Evolutionary conservation across 2,113 vertebrate genomes (phyloP).

Genomic region (Chloropsis cyanopogon): DNA sequence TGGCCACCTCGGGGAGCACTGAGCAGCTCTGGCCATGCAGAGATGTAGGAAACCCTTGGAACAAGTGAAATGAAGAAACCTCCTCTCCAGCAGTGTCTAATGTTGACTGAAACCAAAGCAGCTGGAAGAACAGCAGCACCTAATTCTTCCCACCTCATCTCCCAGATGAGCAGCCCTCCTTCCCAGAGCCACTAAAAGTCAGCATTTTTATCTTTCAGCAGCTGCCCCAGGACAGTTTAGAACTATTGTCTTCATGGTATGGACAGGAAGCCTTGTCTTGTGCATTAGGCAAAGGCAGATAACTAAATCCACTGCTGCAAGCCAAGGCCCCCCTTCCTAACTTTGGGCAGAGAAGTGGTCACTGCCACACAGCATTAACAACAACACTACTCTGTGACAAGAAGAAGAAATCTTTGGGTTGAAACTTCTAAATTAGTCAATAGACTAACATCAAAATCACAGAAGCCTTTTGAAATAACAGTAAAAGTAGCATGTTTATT

Average conservation of each 20-base stretch:
- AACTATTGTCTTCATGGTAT: neutral
- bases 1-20: accelerated
- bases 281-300: neutral
- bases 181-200: neutral
- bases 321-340: neutral
- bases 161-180: accelerated
- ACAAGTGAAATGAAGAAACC: neutral
- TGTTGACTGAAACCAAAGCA: neutral
- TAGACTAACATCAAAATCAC: neutral
- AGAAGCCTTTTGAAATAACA: neutral
- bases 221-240: neutral
- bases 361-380: accelerated
- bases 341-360: neutral
- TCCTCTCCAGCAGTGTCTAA: neutral
- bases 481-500: neutral
- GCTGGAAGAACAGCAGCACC: neutral
- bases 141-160: neutral
- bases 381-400: neutral
- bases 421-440: neutral
- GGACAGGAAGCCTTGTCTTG: neutral
- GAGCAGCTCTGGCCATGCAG: neutral
- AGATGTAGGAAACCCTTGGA: neutral
- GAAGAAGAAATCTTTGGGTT: neutral
- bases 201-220: neutral
- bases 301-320: neutral